Evolutionary conservation across 2,797 vertebrate species (phyloP).

Genomic region (Molossus alvarezi): DNA sequence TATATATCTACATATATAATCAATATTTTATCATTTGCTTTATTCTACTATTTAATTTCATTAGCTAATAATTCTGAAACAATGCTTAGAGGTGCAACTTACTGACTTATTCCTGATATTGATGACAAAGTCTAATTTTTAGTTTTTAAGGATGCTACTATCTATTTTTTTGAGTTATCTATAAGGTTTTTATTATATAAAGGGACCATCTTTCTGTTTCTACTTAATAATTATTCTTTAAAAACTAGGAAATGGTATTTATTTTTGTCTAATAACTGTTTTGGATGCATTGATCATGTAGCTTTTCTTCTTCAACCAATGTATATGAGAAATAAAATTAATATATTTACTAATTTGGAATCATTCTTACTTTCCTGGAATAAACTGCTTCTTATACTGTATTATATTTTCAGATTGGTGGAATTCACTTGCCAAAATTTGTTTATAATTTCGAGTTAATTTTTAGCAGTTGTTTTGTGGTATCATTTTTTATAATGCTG

Average conservation of each 20-base stretch:
- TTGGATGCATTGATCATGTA: neutral
- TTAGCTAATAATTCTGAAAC: slow-evolving; percentile 17
- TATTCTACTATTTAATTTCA: neutral
- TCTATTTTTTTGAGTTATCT: neutral
- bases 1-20: neutral
- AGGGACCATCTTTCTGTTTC: neutral
- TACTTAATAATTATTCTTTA: neutral
- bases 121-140: neutral
- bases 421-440: neutral
- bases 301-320: neutral
- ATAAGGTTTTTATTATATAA: neutral
- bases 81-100: neutral
- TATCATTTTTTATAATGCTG: neutral
- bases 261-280: neutral
- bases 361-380: neutral
- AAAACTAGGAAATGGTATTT: neutral
- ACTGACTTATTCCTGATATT: neutral
- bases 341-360: neutral
- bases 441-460: neutral
- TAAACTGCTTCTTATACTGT: neutral
- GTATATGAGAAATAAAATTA: neutral
- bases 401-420: neutral
- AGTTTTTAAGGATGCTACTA: neutral
- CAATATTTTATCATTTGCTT: neutral
- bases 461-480: neutral